Evolutionary conservation across 2,113 vertebrate genomes (phyloP).

Genomic region (Pelobates fuscus): DNA sequence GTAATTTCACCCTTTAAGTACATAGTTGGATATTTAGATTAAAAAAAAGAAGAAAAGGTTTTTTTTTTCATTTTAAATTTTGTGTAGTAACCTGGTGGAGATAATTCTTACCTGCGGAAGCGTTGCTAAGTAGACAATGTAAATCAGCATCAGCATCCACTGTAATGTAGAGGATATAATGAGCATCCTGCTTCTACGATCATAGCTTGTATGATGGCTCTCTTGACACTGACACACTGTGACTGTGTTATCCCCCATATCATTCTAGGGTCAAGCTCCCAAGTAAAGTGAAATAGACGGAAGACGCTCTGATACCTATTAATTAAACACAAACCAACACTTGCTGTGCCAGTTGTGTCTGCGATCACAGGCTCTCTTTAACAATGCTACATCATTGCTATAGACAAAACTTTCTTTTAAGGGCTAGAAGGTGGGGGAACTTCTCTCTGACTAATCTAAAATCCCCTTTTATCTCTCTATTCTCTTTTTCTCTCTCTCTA

Average conservation of each 20-base stretch:
- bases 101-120: constrained; percentile 1
- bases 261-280: not conserved
- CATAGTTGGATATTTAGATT: no score
- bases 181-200: constrained; percentile 23
- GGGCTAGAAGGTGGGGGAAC: constrained; percentile 40
- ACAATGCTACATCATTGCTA: not conserved
- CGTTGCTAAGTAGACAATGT: constrained; percentile 12
- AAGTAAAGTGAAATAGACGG: not conserved
- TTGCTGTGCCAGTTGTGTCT: not conserved
- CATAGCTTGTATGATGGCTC: not conserved
- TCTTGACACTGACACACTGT: not conserved
- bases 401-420: constrained; percentile 38
- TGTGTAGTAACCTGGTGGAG: no score
- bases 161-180: constrained; percentile 25
- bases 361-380: not conserved
- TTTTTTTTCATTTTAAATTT: no score
- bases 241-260: not conserved
- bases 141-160: constrained; percentile 32
- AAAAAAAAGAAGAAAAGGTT: no score
- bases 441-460: constrained; percentile 51
- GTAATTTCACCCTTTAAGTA: no score
- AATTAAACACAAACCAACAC: not conserved
- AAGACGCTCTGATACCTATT: not conserved
- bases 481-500: constrained; percentile 12
- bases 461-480: constrained; percentile 48